Evolutionary conservation across 2,113 vertebrate genomes (phyloP), one percentile per base, ranked within the genome.

Genomic region (Pituophis catenifer): DNA sequence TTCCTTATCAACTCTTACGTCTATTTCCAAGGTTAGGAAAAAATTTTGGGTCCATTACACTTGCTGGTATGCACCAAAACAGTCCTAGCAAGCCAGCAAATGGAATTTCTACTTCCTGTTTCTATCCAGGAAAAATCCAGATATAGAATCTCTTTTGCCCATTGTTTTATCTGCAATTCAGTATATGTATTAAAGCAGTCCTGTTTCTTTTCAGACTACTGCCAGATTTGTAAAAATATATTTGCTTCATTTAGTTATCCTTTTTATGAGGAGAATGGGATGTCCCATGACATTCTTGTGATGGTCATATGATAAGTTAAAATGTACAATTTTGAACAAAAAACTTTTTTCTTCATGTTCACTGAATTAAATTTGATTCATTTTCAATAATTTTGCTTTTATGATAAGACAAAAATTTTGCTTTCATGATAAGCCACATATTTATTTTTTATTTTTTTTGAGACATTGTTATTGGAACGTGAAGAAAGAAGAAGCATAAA

Each of bases 231-330:
- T 10, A 58, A 88, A 29, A 89, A 13, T 3, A 91, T 92, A 86
- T 93, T 50, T 95, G 12, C 81, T 96, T 86, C 92, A 0, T 89
- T 94, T 92, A 87, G 38, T 29, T 90, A 24, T 75, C 55, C 23
- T 95, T 70, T 91, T 38, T 90, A 86, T 48, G n/a, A 53, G 52
- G 88, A 90, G 8, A n/a, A 4, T 10, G 52, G 89, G n/a, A n/a
- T 90, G 38, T 53, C 65, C 48, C 53, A 94, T 53, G 92, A 17
- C 50, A 88, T 89, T 57, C 75, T 52, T 24, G 65, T 85, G 81
- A 90, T 92, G 88, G 23, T 93, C 52, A 23, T 10, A 48, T 0
- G 0, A 91, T 93, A 90, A 44, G 29, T 88, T 89, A 17, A 57
- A 4, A 86, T 81, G 24, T 26, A 88, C 44, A 93, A 92, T 62